Conservation (phyloP, 1,140 invertebrate species). For the Saccostrea cuccullata region DNA sequence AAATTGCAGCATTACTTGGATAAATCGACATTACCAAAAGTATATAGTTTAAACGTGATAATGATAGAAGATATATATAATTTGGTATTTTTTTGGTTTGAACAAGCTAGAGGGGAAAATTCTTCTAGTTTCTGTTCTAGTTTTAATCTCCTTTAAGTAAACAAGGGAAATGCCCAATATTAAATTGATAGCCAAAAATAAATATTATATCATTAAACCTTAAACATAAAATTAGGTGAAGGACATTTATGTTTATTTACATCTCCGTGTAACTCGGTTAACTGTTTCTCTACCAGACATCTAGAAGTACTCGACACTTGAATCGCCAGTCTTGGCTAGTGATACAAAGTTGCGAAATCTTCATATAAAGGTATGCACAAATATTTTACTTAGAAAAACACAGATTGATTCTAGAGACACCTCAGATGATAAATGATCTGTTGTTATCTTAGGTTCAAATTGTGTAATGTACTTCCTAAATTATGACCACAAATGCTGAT, state of each 20-base stretch:
- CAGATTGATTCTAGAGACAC: background rate
- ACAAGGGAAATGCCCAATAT: background rate
- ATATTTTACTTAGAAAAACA: background rate
- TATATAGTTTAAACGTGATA: too few species aligned
- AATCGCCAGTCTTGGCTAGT: background rate
- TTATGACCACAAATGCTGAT: background rate
- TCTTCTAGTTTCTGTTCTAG: too few species aligned
- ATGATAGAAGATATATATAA: too few species aligned
- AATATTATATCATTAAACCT: background rate
- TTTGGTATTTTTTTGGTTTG: too few species aligned
- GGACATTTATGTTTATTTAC: background rate
- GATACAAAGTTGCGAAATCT: background rate
- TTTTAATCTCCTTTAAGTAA: too few species aligned
- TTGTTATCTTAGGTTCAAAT: background rate
- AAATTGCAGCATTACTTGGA: too few species aligned
- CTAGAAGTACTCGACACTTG: background rate
- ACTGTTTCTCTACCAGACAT: background rate
- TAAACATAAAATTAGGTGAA: background rate
- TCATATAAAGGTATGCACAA: too few species aligned
- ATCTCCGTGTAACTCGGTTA: background rate
- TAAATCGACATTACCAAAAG: too few species aligned
- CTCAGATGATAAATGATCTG: background rate
- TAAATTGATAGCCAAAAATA: background rate
- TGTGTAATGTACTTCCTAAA: background rate
- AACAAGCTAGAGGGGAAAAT: too few species aligned